These are phyloP conservation scores for Arothron firmamentum DNA, from an alignment of 2,113 vertebrate genomes.

Conservation along the genomic window DNA sequence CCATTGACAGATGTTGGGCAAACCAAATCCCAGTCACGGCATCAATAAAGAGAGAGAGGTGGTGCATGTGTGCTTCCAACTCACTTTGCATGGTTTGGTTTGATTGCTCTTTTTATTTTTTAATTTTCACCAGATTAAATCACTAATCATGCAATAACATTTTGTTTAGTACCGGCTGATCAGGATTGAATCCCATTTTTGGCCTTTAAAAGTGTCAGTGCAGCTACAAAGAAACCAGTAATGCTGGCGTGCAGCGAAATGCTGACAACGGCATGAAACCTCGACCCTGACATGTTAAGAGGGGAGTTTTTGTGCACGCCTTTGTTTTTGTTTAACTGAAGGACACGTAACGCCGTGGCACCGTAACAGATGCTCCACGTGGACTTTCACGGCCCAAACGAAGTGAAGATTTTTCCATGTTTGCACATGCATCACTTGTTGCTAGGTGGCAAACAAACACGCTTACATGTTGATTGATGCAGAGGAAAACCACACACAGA, in stretches of 20 bases:
- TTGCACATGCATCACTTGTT: slow-evolving; percentile 61
- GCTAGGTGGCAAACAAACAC: slow-evolving; percentile 63
- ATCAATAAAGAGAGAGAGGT: slow-evolving; percentile 22
- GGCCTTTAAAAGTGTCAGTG: too few relatives aligned
- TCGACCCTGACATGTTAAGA: too few relatives aligned
- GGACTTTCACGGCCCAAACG: slow-evolving; percentile 48
- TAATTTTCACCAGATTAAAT: slow-evolving; percentile 5
- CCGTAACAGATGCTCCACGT: slow-evolving; percentile 39
- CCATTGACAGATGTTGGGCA: slow-evolving; percentile 33
- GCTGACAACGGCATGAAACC: too few relatives aligned
- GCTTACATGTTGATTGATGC: slow-evolving; percentile 7
- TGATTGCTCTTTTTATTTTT: slow-evolving; percentile 2
- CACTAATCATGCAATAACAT: background rate
- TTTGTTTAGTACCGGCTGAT: background rate
- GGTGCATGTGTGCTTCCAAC: background rate
- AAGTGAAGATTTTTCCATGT: slow-evolving; percentile 53
- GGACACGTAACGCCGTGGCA: slow-evolving; percentile 29
- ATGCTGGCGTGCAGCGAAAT: too few relatives aligned
- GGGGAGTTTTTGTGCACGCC: background rate
- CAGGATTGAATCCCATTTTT: too few relatives aligned
- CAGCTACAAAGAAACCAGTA: too few relatives aligned
- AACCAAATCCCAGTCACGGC: slow-evolving; percentile 32
- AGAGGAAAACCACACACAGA: slow-evolving; percentile 1
- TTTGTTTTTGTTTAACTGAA: slow-evolving; percentile 30
- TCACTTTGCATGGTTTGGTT: slow-evolving; percentile 3